Evolutionary conservation across 2,888 invertebrate species (phyloP), one percentile per base, ranked within the genome.

Genomic region (Heliconius hortense): DNA sequence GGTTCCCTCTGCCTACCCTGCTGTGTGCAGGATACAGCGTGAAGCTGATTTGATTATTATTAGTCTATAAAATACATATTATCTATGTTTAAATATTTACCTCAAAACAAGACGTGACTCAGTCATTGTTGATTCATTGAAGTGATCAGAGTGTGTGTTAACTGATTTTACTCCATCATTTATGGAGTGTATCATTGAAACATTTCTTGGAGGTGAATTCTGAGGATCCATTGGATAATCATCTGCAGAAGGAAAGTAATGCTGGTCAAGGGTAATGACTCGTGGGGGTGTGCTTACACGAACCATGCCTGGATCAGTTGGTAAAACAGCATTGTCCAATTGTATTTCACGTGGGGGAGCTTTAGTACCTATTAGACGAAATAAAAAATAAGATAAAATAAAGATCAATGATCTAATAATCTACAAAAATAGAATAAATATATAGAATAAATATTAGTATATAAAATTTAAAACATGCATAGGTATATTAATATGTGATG

Each of bases 281-380:
- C 98, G 95, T 18, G 98, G 98, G 7, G 98, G 98, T 28, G 98
- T 98, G 91, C 97, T 95, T 69, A 98, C 97, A 79, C 97, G 95
- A 72, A 97, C 95, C 91, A 96, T 95, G 26, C 96, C 95, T 56
- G 96, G 95, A 82, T 96, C 96, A 77, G 95, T 95, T 66, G 95
- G 94, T 86, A 97, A 90, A 79, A 97, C 95, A 21, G 97, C 96
- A 94, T 97, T 97, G 86, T 98, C 98, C 85, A 97, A 91, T 80
- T 96, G 95, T 76, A 98, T 97, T 94, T 98, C 98, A 81, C 97
- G 95, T 3, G 98, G 98, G n/a, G 97, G 96, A 64, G 97, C 97
- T 88, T 96, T 96, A 35, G 97, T 96, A 60, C 97, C 97, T 97
- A 71, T 43, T n/a, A 39, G 24, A 60, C 1, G 11, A 39, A 24